These are phyloP conservation scores for Myotis planiceps DNA, from an alignment of 2,797 vertebrate species.

Conservation along the genomic window DNA sequence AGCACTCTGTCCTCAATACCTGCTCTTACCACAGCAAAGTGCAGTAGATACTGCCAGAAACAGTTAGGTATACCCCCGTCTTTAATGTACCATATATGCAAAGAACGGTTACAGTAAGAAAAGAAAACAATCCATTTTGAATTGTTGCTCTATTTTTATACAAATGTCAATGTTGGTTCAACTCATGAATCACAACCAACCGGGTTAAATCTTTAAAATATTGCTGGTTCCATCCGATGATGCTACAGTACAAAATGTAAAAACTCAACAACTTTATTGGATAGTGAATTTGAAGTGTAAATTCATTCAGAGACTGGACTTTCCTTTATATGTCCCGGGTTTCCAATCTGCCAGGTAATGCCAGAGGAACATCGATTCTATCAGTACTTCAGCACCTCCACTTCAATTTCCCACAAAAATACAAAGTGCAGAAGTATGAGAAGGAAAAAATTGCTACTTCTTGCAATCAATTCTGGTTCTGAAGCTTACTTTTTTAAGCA, in stretches of 20 bases:
- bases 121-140: neutral
- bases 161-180: neutral
- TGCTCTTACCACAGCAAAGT: neutral
- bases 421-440: neutral
- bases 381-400: neutral
- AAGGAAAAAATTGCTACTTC: neutral
- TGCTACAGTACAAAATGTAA: neutral
- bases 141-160: neutral
- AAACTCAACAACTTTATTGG: neutral
- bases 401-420: constrained; percentile 49
- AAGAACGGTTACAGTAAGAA: neutral
- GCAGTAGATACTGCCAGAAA: neutral
- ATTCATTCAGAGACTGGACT: neutral
- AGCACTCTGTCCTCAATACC: neutral
- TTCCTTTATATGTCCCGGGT: neutral
- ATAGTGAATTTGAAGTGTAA: neutral
- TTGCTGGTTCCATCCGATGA: neutral
- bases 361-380: neutral
- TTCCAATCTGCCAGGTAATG: neutral
- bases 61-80: rapidly evolving
- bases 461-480: neutral
- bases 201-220: neutral
- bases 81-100: neutral
- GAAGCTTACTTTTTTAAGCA: neutral
- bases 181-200: neutral